Percentiles rank a stretch among this genome's conserved stretches.
Conservation (phyloP, 2,888 invertebrate species). For the Nemotelus nigrinus region DNA sequence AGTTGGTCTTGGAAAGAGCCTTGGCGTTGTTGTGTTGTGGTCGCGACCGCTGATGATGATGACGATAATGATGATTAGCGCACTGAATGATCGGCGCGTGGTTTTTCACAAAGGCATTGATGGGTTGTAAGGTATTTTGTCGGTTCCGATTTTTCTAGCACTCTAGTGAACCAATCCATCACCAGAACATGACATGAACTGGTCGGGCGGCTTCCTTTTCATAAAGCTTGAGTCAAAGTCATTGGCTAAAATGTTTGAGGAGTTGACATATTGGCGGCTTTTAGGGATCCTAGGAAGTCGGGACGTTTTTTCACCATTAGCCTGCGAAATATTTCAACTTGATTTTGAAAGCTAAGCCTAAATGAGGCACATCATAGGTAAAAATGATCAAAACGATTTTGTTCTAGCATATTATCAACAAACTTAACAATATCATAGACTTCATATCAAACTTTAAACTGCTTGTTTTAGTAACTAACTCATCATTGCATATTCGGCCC, state of each 20-base stretch:
- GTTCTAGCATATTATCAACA: background rate
- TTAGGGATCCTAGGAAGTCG: background rate
- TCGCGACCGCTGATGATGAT: conserved; percentile 23
- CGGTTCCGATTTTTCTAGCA: conserved; percentile 46
- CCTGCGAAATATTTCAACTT: no score
- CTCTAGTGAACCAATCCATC: conserved; percentile 48
- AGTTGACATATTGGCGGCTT: conserved; percentile 25
- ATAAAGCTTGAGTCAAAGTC: background rate
- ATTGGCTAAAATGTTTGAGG: background rate
- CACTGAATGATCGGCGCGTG: conserved; percentile 42
- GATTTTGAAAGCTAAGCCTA: no score
- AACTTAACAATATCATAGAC: no score
- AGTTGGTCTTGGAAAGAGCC: conserved; percentile 4
- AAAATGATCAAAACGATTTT: background rate
- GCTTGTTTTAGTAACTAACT: no score
- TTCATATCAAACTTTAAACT: no score
- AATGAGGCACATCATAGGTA: no score
- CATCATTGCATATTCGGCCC: no score
- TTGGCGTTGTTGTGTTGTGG: background rate
- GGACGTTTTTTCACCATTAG: no score
- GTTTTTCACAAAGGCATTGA: conserved; percentile 48
- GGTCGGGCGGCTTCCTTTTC: conserved; percentile 30
- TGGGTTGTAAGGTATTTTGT: conserved; percentile 46
- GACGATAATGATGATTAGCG: conserved; percentile 38
- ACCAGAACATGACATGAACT: conserved; percentile 49